A percentile compares a stretch with the other conserved stretches of the same genome.
Conservation (phyloP, 2,797 vertebrate species). For the Macropodus opercularis region DNA sequence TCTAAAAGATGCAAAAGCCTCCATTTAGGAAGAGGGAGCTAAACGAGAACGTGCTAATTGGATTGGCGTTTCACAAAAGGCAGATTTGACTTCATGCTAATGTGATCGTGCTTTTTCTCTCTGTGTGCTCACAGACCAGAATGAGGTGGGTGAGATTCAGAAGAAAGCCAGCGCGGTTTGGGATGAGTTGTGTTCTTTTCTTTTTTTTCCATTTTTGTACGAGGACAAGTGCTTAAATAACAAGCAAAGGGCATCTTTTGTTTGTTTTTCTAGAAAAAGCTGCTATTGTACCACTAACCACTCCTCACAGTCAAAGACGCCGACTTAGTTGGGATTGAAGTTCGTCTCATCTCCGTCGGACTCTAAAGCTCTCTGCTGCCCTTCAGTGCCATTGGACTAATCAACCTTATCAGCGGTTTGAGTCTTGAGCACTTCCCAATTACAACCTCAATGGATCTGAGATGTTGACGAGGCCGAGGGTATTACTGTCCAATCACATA, state of each 20-base stretch:
- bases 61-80: conserved; percentile 81
- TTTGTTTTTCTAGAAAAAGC: conserved; percentile 3
- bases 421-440: conserved; percentile 71
- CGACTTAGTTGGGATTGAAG: conserved; percentile 2
- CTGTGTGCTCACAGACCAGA: conserved; percentile 45
- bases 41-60: conserved; percentile 75
- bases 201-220: not conserved
- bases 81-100: conserved; percentile 78
- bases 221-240: conserved; percentile 25
- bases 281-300: not conserved
- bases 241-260: conserved; percentile 10
- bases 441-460: conserved; percentile 69
- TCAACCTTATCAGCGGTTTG: conserved; percentile 72
- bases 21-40: conserved; percentile 64
- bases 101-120: conserved; percentile 63
- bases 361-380: conserved; percentile 35
- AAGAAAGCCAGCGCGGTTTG: conserved; percentile 37
- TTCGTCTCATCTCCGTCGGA: conserved; percentile 29
- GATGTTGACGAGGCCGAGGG: conserved; percentile 63
- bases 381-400: conserved; percentile 50
- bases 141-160: conserved; percentile 62
- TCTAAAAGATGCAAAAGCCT: conserved; percentile 73
- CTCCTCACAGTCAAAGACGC: not conserved
- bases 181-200: conserved; percentile 13
- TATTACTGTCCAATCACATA: conserved; percentile 73